Base-by-base conservation (phyloP, 2,113 vertebrate genomes). In the Phylloscopus trochiloides region DNA sequence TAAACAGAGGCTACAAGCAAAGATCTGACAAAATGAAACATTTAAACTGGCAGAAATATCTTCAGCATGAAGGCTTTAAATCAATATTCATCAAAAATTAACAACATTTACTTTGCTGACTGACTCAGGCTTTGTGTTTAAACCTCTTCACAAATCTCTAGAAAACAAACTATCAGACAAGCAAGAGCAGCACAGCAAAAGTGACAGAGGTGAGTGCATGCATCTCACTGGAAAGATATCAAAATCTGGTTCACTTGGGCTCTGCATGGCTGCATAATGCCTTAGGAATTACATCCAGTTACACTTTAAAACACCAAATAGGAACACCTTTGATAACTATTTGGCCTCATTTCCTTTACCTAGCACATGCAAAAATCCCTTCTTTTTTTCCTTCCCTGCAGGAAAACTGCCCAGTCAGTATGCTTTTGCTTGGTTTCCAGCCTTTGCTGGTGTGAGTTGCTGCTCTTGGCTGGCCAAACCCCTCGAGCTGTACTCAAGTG, bases 401-500 rank as follows among this genome's bases (percentile, higher is more conserved):
- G 66, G 36, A 67, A 61, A 91, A 38, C 29, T 59, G 24, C 51
- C 50, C 50, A 86, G 38, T 12, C 47, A 90, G 32, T 32, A 50
- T 4, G n/a, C 26, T 78, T 78, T 77, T 47, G 12, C 29, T 42
- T 54, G 54, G n/a, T 78, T 81, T 85, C 55, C 31, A 72, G 2
- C 14, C 21, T 82, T 42, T 76, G 54, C 29, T 74, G 66, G 20
- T 57, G 48, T 9, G 22, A 61, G 28, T 2, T 71, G 80, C 36
- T 80, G 54, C 13, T 31, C 50, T 42, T 47, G 38, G 34, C 43
- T 25, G 24, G 66, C 42, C 32, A 61, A 80, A 20, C 12, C 25
- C 34, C 15, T 11, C 0, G 0, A 57, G 66, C 45, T 82, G 22
- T 7, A 48, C n/a, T 40, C 6, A 6, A 55, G 71, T 34, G 63